Evolutionary conservation across 2,113 vertebrate species (phyloP), one percentile per base, ranked within the genome.

Genomic region (Syrmaticus mikado): DNA sequence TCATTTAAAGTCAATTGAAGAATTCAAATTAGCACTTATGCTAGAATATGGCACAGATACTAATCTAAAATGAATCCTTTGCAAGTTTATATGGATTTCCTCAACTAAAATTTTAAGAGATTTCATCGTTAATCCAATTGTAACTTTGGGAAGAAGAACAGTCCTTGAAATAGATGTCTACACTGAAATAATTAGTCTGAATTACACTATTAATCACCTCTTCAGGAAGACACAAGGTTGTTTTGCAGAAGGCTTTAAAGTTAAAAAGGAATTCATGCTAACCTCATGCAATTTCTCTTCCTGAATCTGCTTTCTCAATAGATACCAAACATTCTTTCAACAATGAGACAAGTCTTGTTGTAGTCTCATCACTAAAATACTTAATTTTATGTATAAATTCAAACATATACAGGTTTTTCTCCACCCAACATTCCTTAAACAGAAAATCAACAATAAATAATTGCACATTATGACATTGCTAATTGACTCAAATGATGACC

Each of bases 51-150:
- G 80, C 85, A 95, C 16, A 52, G 46, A 88, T 87, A 90, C 71
- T 95, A 96, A 98, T 95, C 82, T 82, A 95, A 97, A 98, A 97
- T 96, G 85, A 97, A 97, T 93, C 88, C 60, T 89, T 96, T 94
- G 96, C 71, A 97, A 96, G 97, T 97, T 95, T 82, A 83, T 89
- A 94, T 60, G 88, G 90, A 88, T 92, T 95, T 94, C 72, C 77
- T 92, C 57, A 95, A 87, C 95, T 14, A 92, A 55, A 86, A 83
- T 88, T 34, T 10, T 78, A 95, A 98, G 70, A 95, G 66, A 95
- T 89, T 97, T 95, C 68, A 78, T 96, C 96, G 89, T 92, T 85
- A 96, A 96, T 93, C 88, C 87, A 96, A 96, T 96, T 96, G 88
- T 40, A 97, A 75, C 36, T 94, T 95, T 94, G 81, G n/a, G 13